Evolutionary conservation across 2,113 vertebrate genomes (phyloP).

Genomic region (Anser cygnoides): DNA sequence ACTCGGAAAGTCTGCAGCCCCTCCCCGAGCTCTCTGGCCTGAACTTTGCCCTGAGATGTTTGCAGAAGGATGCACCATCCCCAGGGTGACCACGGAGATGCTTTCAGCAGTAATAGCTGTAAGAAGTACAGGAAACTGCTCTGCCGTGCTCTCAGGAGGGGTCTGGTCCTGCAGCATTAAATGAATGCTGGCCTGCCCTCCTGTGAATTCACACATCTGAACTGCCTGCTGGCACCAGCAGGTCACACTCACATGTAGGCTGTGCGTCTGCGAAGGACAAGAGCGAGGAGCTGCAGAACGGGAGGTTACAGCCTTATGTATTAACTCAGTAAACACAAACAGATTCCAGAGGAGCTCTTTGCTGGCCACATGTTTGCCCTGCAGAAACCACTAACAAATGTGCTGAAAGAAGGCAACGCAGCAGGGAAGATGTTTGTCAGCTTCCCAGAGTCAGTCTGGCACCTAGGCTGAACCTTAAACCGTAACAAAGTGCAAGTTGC

Average conservation of each 20-base stretch:
- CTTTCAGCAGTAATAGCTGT: background rate
- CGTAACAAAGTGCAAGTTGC: background rate
- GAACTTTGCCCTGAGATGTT: background rate
- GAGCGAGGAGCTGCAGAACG: background rate
- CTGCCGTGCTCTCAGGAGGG: background rate
- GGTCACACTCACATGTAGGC: background rate
- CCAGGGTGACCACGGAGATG: background rate
- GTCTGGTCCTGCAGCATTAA: background rate
- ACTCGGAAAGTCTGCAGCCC: background rate
- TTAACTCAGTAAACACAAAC: fast-evolving
- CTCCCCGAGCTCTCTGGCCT: background rate
- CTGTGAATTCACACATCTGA: background rate
- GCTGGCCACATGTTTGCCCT: background rate
- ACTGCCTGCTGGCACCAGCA: background rate
- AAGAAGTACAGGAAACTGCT: background rate
- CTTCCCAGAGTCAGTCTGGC: background rate
- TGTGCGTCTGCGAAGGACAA: fast-evolving
- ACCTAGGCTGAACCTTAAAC: background rate
- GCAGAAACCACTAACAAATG: background rate
- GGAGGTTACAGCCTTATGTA: fast-evolving
- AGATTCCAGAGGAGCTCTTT: fast-evolving
- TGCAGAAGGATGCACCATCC: background rate
- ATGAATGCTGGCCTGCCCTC: fast-evolving
- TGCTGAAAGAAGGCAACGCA: background rate
- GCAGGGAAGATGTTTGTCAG: background rate